These are phyloP conservation scores for Ptilonorhynchus violaceus DNA, from an alignment of 2,113 vertebrate genomes.

Conservation along the genomic window DNA sequence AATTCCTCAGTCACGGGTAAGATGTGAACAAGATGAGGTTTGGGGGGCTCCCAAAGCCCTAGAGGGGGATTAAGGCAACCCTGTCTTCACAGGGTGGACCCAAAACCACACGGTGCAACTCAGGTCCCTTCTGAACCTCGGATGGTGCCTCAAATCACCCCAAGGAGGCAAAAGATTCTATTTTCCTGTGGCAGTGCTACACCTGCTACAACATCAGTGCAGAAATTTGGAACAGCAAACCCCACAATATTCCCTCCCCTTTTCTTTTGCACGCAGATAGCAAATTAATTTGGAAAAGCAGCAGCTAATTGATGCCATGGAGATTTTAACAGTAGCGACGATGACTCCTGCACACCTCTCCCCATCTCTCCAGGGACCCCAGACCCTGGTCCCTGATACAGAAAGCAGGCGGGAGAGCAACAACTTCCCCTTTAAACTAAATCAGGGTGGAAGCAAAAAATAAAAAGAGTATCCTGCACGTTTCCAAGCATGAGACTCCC, in stretches of 20 bases:
- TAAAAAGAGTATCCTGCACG: not conserved
- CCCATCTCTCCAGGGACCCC: not conserved
- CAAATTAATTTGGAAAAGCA: not conserved
- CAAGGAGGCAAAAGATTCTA: not conserved
- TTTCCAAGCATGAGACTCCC: constrained; percentile 38
- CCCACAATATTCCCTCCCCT: fast-evolving
- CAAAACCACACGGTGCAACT: not conserved
- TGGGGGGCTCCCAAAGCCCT: not conserved
- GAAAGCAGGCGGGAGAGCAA: not conserved
- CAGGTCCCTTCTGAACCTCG: not conserved
- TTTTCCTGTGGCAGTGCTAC: not conserved
- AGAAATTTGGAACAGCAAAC: not conserved
- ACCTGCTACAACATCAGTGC: not conserved
- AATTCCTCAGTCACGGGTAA: not conserved
- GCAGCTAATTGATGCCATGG: not conserved
- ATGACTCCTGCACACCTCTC: not conserved
- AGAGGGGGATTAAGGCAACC: not conserved
- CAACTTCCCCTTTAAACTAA: not conserved
- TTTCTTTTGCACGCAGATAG: not conserved
- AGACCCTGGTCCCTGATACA: not conserved
- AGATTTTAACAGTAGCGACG: not conserved
- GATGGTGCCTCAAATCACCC: not conserved
- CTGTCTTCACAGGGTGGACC: not conserved
- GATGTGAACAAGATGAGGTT: not conserved
- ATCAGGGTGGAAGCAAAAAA: not conserved